Percentiles rank a stretch among this genome's conserved stretches.
phyloP scores from a whole-genome alignment of 2,113 vertebrate genomes.

The Bolborhynchus lineola region DNA sequence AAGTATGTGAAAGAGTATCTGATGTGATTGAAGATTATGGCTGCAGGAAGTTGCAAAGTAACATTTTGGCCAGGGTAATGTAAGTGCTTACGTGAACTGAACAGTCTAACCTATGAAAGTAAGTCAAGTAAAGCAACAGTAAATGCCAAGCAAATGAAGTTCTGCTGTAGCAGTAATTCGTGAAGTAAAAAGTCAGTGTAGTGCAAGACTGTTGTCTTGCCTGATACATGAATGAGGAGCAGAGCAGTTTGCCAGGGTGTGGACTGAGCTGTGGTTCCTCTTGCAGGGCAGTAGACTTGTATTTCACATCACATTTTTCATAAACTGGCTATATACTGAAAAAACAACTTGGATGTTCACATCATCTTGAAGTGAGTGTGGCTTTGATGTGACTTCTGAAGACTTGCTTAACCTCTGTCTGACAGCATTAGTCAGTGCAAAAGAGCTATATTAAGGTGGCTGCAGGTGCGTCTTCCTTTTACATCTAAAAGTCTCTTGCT shows the following conservation, averaged over 20 bases:
- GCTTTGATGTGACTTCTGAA: slow-evolving; percentile 29
- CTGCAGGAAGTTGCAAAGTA: neutral
- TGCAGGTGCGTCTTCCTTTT: neutral
- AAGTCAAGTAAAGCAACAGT: neutral
- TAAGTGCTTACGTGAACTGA: neutral
- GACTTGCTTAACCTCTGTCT: neutral
- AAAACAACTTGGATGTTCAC: neutral
- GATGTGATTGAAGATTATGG: neutral
- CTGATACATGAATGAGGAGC: neutral
- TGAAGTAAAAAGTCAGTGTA: neutral
- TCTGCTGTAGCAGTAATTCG: neutral
- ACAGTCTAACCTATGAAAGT: neutral
- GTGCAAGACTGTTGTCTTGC: neutral
- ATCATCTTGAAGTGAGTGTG: neutral
- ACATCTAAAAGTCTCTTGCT: neutral
- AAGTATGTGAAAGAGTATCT: neutral
- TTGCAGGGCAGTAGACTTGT: neutral
- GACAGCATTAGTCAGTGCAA: neutral
- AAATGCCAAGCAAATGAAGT: neutral
- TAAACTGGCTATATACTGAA: neutral
- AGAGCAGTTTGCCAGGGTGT: neutral
- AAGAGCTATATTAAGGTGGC: neutral
- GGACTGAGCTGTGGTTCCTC: neutral
- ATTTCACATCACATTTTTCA: neutral
- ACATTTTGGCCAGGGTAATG: neutral